These are phyloP conservation scores for Drosophila setosimentum DNA, from an alignment of 2,888 invertebrate species.

Conservation along the genomic window DNA sequence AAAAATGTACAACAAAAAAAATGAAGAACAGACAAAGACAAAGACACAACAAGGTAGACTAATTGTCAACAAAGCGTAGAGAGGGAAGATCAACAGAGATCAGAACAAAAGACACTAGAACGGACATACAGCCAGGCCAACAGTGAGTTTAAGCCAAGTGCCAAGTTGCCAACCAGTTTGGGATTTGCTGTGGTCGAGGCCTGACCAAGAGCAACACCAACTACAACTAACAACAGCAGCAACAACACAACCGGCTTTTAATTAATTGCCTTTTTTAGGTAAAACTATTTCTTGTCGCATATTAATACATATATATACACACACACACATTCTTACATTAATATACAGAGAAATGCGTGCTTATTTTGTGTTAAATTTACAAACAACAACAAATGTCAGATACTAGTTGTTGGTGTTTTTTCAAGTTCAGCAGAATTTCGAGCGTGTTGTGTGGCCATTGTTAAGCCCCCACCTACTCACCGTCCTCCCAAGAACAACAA, in stretches of 20 bases:
- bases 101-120: conserved; percentile 50
- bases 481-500: conserved; percentile 2
- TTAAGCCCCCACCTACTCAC: conserved; percentile 15
- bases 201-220: conserved; percentile 19
- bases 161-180: conserved; percentile 66
- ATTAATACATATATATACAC: conserved; percentile 17
- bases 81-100: conserved; percentile 45
- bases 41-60: conserved; percentile 41
- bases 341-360: conserved; percentile 36
- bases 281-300: conserved; percentile 76
- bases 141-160: conserved; percentile 41
- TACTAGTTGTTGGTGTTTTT: conserved; percentile 37
- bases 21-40: conserved; percentile 41
- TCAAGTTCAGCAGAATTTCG: conserved; percentile 76
- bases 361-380: conserved; percentile 52
- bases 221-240: conserved; percentile 32
- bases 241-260: conserved; percentile 74
- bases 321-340: conserved; percentile 4
- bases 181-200: conserved; percentile 33
- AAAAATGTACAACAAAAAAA: conserved; percentile 24
- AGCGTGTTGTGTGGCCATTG: conserved; percentile 68
- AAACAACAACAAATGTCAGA: conserved; percentile 44
- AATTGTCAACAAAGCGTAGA: conserved; percentile 54
- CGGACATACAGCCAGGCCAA: conserved; percentile 21
- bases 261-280: conserved; percentile 83